phyloP scores from a whole-genome alignment of 2,888 invertebrate species.

The Pristionchus mayeri region DNA sequence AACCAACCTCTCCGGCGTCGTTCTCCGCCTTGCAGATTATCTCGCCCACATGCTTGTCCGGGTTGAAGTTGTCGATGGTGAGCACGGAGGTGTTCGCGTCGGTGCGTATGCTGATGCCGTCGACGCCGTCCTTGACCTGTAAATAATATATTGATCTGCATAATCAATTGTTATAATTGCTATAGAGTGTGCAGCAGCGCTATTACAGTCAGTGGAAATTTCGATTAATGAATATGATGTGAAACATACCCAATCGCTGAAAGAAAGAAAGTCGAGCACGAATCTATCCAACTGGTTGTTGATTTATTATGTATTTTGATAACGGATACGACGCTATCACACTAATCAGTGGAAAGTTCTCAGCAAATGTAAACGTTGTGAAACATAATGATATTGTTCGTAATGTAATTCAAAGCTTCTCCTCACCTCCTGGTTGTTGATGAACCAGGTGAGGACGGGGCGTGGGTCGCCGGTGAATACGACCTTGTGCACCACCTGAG shows the following conservation, averaged over 20 bases:
- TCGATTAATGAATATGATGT: no score
- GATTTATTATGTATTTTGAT: neutral
- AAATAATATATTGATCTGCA: neutral
- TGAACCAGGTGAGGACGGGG: constrained; percentile 80
- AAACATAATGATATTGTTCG: no score
- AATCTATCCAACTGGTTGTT: no score
- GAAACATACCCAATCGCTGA: no score
- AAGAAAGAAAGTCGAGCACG: no score
- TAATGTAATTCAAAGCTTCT: no score
- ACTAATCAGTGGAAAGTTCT: no score
- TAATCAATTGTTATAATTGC: neutral
- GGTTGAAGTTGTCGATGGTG: constrained; percentile 81
- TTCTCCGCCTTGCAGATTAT: constrained; percentile 77
- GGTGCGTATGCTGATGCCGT: constrained; percentile 82
- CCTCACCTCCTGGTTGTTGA: constrained; percentile 84
- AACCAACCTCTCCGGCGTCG: constrained; percentile 75
- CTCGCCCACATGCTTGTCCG: constrained; percentile 75
- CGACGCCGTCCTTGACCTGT: constrained; percentile 81
- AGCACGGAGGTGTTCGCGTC: constrained; percentile 87
- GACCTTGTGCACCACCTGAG: constrained; percentile 64
- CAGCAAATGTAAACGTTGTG: neutral
- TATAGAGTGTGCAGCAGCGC: no score
- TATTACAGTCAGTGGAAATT: no score
- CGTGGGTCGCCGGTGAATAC: constrained; percentile 76
- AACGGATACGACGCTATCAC: no score